Evolutionary conservation across 2,888 invertebrate species (phyloP), one percentile per base, ranked within the genome.

Genomic region (Drosophila mulleri): DNA sequence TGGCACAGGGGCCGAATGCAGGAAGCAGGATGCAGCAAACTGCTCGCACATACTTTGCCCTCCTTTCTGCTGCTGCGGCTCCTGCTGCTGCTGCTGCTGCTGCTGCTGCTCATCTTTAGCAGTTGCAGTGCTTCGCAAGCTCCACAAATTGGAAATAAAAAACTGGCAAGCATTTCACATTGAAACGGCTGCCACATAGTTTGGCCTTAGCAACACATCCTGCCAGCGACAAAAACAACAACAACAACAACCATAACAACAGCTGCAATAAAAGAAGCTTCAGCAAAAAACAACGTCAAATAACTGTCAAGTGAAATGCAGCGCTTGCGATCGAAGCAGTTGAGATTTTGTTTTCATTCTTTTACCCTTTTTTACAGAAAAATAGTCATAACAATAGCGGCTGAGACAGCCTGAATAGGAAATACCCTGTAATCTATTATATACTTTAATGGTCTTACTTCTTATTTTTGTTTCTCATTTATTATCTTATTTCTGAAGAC

Each of bases 271-370:
- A 56, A 57, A 44, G 44, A 26, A 59, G 32, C 57, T 75, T 42
- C 62, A 65, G 48, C 53, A 63, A 41, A 56, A 58, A 61, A 58
- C 63, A 67, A 64, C 61, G 71, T 70, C 68, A 73, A 69, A 63
- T 73, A 77, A 73, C 77, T 77, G 77, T 60, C 77, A 77, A 78
- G 78, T 73, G 66, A 73, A 77, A 69, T 77, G 76, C 78, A 77
- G 66, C 65, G 48, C 65, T 62, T 54, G 39, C 52, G 62, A 71
- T 75, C 75, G 75, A 75, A 75, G 57, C 68, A 35, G 57, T 56
- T 61, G 45, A 72, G 41, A 67, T 54, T 53, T 39, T 39, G 23
- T 37, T 53, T 53, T 23, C 64, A 39, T 71, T 23, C 9, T 26
- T 35, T n/a, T 4, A n/a, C 23, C 7, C 7, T 12, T 68, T 45